Base-by-base conservation (phyloP, 1,140 invertebrate genomes). In the Heliconius hermathena region DNA sequence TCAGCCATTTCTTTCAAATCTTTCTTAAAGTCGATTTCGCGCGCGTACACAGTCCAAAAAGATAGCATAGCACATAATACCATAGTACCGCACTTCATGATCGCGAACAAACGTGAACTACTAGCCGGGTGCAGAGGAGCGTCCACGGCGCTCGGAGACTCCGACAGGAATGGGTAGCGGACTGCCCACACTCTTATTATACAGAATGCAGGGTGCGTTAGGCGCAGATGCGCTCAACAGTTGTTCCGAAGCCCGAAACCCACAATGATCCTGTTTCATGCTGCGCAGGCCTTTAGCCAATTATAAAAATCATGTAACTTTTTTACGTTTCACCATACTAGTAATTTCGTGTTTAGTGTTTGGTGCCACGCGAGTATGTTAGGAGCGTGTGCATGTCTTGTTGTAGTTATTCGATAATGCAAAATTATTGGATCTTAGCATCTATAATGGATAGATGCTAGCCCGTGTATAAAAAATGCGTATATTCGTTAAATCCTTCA, bases 191-290 rank as follows among this genome's bases (percentile, higher is more conserved):
- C 76, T 77, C 81, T 81, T 85, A 84, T 82, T 84, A 86, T 90
- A 90, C 83, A 87, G 81, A 84, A 77, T 79, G 76, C 76, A 87
- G 85, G 83, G 82, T 84, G 79, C 79, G 74, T 74, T 74, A 82
- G 82, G 84, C 84, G 91, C 90, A 93, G 90, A 92, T 93, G 91
- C 82, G 88, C 81, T 91, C 89, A 92, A 91, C 91, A 93, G 91
- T 93, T 93, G 91, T 87, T 84, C 85, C 79, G 81, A 86, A 87
- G 82, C 82, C 86, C 84, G 75, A 82, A 84, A 66, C 81, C 71
- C 74, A 71, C 77, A 57, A 52, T 74, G 71, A 81, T 76, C 76
- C 22, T 83, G 80, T 82, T 78, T 81, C 71, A 49, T 66, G 71
- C 49, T 8, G 49, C 38, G 16, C 36, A 78, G 29, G 66, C 54